Evolutionary conservation across 92 coral and sea anemone genomes (phyloP), one percentile per base, ranked within the genome.

Genomic region (Phymanthus crucifer): DNA sequence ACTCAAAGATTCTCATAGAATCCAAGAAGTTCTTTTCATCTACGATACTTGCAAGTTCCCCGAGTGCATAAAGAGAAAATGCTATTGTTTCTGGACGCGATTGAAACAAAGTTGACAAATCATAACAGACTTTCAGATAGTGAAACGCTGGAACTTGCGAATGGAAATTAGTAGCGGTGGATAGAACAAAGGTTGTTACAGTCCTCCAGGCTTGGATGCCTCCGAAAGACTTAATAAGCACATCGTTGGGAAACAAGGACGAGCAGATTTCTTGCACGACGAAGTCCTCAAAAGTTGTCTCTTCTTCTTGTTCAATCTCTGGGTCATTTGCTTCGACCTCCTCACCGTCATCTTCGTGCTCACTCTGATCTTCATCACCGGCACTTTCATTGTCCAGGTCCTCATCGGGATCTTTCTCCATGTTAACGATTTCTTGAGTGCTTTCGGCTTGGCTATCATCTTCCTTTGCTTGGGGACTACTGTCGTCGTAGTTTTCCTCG

Each of bases 81-180:
- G 88, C 73, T 18, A 80, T 77, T 32, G 57, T 23, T 70, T 83
- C 89, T 19, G 48, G 48, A 0, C 18, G 48, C 14, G 91, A 86
- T 13, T 84, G 73, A 45, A 95, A 80, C 32, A 90, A 74, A n/a
- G 80, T 87, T 4, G 91, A 88, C 67, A 90, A 95, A 56, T 95
- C 99, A 66, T 87, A 43, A 83, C 99, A 95, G 56, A 93, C 89
- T 47, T 93, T 94, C 32, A 95, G 71, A 72, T 36, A 95, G 58
- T 88, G 87, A 57, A 90, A 83, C 7, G 87, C 96, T 43, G 96
- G 96, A 58, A 74, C 78, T 32, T 68, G 71, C 24, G 77, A 71
- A 33, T 71, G 83, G 70, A 89, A 81, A 58, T 90, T 89, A 34
- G 83, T 90, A 16, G 89, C 96, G 7, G 91, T 78, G 3, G 99